Percentiles rank a stretch among this genome's conserved stretches.
Conservation (phyloP, 1,140 invertebrate species). For the Dufourea novaeangliae region DNA sequence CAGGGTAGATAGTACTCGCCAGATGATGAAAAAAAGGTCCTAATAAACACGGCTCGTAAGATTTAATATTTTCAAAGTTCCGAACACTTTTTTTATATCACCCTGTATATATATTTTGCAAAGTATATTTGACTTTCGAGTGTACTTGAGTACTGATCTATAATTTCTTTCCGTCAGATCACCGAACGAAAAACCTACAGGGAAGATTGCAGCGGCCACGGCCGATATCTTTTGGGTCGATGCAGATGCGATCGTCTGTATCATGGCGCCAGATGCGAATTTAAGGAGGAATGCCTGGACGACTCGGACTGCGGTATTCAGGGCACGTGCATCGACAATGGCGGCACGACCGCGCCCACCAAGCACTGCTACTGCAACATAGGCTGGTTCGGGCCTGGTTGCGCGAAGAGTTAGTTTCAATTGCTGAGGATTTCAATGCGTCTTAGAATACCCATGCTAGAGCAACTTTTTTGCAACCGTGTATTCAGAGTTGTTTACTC, state of each 20-base stretch:
- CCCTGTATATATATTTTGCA: too few relatives aligned
- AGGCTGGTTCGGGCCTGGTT: conserved; percentile 92
- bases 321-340: conserved; percentile 91
- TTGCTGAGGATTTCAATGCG: neutral
- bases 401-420: conserved; percentile 86
- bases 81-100: too few relatives aligned
- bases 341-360: conserved; percentile 89
- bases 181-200: conserved; percentile 86
- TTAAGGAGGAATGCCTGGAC: conserved; percentile 90
- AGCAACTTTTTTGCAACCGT: neutral
- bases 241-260: conserved; percentile 93
- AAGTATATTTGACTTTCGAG: too few relatives aligned
- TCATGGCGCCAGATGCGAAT: conserved; percentile 91
- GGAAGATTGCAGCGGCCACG: conserved; percentile 92
- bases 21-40: too few relatives aligned
- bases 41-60: too few relatives aligned
- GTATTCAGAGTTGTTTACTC: neutral
- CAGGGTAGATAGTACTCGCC: too few relatives aligned
- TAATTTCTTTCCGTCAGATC: conserved; percentile 64
- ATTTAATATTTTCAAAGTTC: too few relatives aligned
- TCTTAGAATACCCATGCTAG: neutral
- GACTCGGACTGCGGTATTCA: conserved; percentile 92
- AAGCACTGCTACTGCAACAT: conserved; percentile 94
- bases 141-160: neutral
- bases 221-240: conserved; percentile 87